Conservation (phyloP, 2,888 invertebrate genomes). For the Ectemnius lituratus region DNA sequence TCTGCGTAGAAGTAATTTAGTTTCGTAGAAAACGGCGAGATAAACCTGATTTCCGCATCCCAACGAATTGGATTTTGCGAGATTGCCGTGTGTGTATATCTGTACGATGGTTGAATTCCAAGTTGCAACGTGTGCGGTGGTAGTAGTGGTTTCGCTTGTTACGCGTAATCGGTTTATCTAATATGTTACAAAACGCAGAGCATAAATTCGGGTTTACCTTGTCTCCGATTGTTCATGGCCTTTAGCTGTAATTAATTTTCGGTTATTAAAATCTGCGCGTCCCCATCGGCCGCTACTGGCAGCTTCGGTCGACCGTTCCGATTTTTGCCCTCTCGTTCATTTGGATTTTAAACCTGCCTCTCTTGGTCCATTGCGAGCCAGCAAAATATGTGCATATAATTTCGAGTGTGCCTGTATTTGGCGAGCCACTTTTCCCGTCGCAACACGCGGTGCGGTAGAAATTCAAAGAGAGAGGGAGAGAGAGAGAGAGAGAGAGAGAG, state of each 20-base stretch:
- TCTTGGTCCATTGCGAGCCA: not conserved
- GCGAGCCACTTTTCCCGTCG: too few relatives aligned
- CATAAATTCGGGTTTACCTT: not conserved
- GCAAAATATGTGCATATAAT: not conserved
- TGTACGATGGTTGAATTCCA: not conserved
- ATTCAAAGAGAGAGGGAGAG: too few relatives aligned
- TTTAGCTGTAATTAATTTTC: not conserved
- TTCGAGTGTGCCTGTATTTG: not conserved
- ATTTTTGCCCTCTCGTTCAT: constrained; percentile 2
- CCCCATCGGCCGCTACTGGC: not conserved
- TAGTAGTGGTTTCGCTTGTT: not conserved
- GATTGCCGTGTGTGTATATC: not conserved
- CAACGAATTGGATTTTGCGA: constrained; percentile 4
- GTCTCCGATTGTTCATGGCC: not conserved
- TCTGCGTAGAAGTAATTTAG: too few relatives aligned
- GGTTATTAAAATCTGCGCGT: not conserved
- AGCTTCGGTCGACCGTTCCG: not conserved
- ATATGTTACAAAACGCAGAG: constrained; percentile 3
- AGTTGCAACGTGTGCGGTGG: not conserved
- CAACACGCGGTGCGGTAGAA: too few relatives aligned
- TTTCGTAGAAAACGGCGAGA: too few relatives aligned
- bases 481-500: too few relatives aligned
- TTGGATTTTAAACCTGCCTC: constrained; percentile 1
- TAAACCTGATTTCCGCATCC: too few relatives aligned
- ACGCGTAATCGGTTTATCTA: constrained; percentile 6